Conservation (phyloP, 2,888 invertebrate genomes). For the Hecatera dysodea region DNA sequence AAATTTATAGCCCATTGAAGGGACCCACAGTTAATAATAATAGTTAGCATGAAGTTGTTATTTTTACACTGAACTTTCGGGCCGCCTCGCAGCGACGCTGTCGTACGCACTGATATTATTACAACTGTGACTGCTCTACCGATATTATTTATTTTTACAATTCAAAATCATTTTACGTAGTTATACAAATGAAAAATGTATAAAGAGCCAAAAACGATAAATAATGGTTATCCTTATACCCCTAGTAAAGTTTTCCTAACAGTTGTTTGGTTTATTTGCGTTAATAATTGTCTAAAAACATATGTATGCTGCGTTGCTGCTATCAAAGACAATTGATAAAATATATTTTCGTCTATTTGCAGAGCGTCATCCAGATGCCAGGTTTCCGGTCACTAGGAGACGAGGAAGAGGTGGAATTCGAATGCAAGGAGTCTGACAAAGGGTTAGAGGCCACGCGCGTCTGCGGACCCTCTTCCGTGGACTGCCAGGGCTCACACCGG, state of each 20-base stretch:
- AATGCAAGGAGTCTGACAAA: slow-evolving; percentile 95
- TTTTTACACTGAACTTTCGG: slow-evolving; percentile 55
- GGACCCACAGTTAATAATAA: slow-evolving; percentile 69
- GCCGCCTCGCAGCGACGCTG: slow-evolving; percentile 22
- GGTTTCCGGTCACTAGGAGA: slow-evolving; percentile 97
- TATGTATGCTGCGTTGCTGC: not conserved
- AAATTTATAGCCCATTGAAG: slow-evolving; percentile 70
- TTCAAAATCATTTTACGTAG: slow-evolving; percentile 11
- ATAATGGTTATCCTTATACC: not conserved
- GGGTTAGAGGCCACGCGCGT: slow-evolving; percentile 97
- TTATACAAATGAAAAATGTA: slow-evolving; percentile 10
- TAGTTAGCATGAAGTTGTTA: slow-evolving; percentile 60
- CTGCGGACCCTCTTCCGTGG: slow-evolving; percentile 94
- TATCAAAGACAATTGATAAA: not conserved
- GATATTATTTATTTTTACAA: slow-evolving; percentile 32
- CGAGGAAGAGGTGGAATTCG: slow-evolving; percentile 97
- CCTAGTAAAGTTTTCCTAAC: not conserved
- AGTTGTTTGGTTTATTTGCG: not conserved
- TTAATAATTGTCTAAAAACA: not conserved
- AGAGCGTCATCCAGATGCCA: slow-evolving; percentile 98
- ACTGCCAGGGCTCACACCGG: slow-evolving; percentile 96
- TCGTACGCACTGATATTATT: slow-evolving; percentile 40
- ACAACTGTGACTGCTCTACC: slow-evolving; percentile 27
- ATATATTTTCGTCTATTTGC: slow-evolving; percentile 73
- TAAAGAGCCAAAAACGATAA: not conserved